Percentiles rank a stretch among this genome's conserved stretches.
Evolutionary conservation across 2,888 invertebrate species (phyloP).

Genomic region (Sphaerophoria rueppellii): DNA sequence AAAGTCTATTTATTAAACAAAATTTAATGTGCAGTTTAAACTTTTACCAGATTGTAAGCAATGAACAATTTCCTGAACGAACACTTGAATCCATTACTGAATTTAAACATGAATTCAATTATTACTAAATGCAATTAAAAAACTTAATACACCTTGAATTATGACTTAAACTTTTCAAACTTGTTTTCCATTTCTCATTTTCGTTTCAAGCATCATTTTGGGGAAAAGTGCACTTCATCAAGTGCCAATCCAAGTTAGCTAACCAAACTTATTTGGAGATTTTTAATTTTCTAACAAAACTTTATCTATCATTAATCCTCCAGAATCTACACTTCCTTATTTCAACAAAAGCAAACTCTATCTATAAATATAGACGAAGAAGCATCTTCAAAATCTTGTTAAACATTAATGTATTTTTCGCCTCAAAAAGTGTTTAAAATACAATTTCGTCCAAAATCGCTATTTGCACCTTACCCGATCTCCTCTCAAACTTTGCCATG

Average conservation of each 20-base stretch:
- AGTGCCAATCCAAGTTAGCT: slow-evolving; percentile 15
- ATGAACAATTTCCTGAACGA: too few relatives aligned
- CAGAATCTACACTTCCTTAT: not conserved
- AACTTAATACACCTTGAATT: not conserved
- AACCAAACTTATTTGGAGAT: not conserved
- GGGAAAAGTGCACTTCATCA: slow-evolving; percentile 22
- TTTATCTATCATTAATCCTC: slow-evolving; percentile 5
- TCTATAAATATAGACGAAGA: not conserved
- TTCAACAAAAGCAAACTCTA: too few relatives aligned
- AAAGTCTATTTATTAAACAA: too few relatives aligned
- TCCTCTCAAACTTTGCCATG: not conserved
- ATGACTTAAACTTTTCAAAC: not conserved
- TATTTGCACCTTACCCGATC: not conserved
- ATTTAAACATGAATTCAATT: too few relatives aligned
- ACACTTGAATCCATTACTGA: too few relatives aligned
- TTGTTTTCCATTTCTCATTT: not conserved
- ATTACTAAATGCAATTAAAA: too few relatives aligned
- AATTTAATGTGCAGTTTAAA: too few relatives aligned
- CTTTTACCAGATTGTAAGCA: too few relatives aligned
- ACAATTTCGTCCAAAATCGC: slow-evolving; percentile 19
- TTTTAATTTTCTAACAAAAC: slow-evolving; percentile 15
- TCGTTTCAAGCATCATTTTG: slow-evolving; percentile 13
- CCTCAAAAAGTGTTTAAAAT: slow-evolving; percentile 45
- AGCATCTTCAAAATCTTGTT: slow-evolving; percentile 27
- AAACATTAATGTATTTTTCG: slow-evolving; percentile 38